phyloP scores from a whole-genome alignment of 2,113 vertebrate species.

The Equus przewalskii region DNA sequence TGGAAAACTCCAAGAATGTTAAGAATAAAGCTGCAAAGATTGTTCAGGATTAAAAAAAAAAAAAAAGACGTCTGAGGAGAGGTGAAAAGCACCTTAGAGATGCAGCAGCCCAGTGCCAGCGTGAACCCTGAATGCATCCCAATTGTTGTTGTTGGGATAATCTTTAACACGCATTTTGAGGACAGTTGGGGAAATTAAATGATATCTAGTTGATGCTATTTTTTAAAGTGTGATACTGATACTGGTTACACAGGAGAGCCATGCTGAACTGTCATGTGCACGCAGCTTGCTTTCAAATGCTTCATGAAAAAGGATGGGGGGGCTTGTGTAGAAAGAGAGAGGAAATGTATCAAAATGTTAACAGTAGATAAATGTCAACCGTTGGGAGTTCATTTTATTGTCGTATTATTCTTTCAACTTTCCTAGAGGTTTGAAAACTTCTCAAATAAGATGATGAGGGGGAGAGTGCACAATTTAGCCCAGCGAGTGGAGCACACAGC shows the following conservation, averaged over 20 bases:
- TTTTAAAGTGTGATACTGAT: background rate
- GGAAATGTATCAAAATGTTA: background rate
- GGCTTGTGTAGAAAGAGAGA: background rate
- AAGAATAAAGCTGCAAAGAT: background rate
- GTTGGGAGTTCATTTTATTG: background rate
- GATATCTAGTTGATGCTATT: background rate
- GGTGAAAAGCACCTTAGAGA: background rate
- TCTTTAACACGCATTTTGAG: background rate
- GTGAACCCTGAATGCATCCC: background rate
- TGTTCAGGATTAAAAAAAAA: background rate
- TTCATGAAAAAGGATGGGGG: background rate
- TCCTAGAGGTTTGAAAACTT: background rate
- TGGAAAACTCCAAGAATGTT: background rate
- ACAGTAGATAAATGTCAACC: background rate
- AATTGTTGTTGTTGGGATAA: background rate
- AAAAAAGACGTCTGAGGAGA: background rate
- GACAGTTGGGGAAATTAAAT: background rate
- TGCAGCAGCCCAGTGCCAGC: background rate
- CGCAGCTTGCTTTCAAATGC: background rate
- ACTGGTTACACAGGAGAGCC: background rate
- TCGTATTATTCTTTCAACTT: background rate
- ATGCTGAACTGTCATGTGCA: too few species aligned
- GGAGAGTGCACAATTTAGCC: background rate
- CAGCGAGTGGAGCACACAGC: background rate
- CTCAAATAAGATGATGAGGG: background rate